A percentile compares a stretch with the other conserved stretches of the same genome.
phyloP scores from a whole-genome alignment of 1,140 invertebrate genomes.

The Drosophila triauraria region DNA sequence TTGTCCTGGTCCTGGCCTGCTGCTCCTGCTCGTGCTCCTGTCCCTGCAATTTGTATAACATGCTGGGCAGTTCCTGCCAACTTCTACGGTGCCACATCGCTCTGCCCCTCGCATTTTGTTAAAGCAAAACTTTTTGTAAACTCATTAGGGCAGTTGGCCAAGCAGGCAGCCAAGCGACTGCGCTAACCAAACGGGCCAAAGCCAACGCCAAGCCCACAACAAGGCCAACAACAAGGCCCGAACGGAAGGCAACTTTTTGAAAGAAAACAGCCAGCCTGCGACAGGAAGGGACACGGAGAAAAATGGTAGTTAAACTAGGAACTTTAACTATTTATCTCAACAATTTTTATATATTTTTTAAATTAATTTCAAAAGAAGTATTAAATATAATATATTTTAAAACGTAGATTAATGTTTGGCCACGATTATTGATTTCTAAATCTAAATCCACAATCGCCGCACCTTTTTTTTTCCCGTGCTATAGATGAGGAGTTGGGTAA shows the following conservation, averaged over 20 bases:
- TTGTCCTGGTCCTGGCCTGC: constrained; percentile 39
- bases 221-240: constrained; percentile 27
- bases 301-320: not conserved
- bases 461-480: not conserved
- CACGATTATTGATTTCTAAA: not conserved
- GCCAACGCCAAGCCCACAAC: constrained; percentile 18
- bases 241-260: constrained; percentile 52
- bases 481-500: constrained; percentile 6
- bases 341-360: not conserved
- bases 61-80: constrained; percentile 69
- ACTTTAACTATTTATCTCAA: not conserved
- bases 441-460: too few relatives aligned
- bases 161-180: constrained; percentile 68
- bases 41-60: constrained; percentile 78
- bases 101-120: constrained; percentile 55
- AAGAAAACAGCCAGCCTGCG: constrained; percentile 61
- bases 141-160: constrained; percentile 81
- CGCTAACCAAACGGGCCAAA: constrained; percentile 63
- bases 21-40: constrained; percentile 10
- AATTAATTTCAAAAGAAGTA: too few relatives aligned
- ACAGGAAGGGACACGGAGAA: constrained; percentile 13
- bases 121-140: constrained; percentile 82
- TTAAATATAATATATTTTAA: too few relatives aligned
- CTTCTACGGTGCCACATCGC: constrained; percentile 17
- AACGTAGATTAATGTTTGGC: too few relatives aligned